Percentiles rank a stretch among this genome's conserved stretches.
Evolutionary conservation across 2,113 vertebrate genomes (phyloP).

Genomic region (Erpornis zantholeuca): DNA sequence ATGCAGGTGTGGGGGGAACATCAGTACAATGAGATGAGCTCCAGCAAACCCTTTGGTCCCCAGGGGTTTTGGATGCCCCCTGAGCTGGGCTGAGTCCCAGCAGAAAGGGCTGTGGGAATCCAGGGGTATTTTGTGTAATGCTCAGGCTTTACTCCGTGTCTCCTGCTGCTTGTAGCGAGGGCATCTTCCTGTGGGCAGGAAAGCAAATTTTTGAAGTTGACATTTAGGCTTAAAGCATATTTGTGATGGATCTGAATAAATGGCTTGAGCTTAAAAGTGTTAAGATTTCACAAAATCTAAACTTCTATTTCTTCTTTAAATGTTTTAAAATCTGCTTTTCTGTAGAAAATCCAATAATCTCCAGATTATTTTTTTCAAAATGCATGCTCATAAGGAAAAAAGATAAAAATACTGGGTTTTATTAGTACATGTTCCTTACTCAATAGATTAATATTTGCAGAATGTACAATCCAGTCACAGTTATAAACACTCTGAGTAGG

Average conservation of each 20-base stretch:
- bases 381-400: not conserved
- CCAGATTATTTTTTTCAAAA: not conserved
- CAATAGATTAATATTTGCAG: not conserved
- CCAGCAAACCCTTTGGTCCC: not conserved
- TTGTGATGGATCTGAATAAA: not conserved
- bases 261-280: not conserved
- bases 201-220: not conserved
- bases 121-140: not conserved
- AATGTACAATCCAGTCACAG: not conserved
- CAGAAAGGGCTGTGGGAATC: not conserved
- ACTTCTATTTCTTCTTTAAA: not conserved
- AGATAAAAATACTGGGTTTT: not conserved
- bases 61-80: not conserved
- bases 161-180: not conserved
- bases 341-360: not conserved
- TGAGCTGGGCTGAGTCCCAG: not conserved
- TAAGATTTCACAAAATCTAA: not conserved
- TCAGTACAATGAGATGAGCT: not conserved
- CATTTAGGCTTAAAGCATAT: not conserved
- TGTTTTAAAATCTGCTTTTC: slow-evolving; percentile 2
- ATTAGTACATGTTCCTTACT: not conserved
- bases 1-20: not conserved
- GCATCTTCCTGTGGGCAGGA: not conserved
- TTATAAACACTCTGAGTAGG: not conserved
- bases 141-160: not conserved